Evolutionary conservation across 2,797 vertebrate species (phyloP).

Genomic region (Scarus forsteni): DNA sequence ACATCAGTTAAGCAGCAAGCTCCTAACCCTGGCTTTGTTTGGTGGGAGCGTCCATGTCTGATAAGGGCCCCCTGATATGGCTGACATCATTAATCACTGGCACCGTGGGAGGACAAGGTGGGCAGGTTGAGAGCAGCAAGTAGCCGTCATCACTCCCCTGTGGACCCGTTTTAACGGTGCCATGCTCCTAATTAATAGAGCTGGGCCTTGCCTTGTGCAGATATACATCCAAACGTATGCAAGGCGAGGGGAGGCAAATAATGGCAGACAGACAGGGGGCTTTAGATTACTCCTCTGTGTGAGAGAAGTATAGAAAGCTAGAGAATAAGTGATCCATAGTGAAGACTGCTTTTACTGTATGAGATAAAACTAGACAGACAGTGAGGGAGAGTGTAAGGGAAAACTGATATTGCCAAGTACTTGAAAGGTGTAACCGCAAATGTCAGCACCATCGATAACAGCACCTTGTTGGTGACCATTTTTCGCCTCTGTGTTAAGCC

Average conservation of each 20-base stretch:
- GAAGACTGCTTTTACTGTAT: slow-evolving; percentile 1
- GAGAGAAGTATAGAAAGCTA: slow-evolving; percentile 4
- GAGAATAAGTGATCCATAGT: slow-evolving; percentile 12
- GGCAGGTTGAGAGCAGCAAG: slow-evolving; percentile 63
- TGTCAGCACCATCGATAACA: slow-evolving; percentile 65
- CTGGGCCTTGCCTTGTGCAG: slow-evolving; percentile 46
- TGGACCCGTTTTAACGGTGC: slow-evolving; percentile 61
- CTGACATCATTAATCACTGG: slow-evolving; percentile 80
- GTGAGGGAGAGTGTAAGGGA: not conserved
- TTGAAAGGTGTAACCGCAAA: slow-evolving; percentile 61
- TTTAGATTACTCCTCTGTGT: slow-evolving; percentile 38
- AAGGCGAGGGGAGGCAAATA: slow-evolving; percentile 49
- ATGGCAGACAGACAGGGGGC: slow-evolving; percentile 15
- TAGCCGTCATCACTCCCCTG: slow-evolving; percentile 50
- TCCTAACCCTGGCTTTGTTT: slow-evolving; percentile 77
- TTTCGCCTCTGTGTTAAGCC: slow-evolving; percentile 30
- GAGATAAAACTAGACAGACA: slow-evolving; percentile 12
- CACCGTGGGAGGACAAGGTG: slow-evolving; percentile 70
- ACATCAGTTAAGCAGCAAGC: slow-evolving; percentile 76
- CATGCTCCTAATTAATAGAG: slow-evolving; percentile 71
- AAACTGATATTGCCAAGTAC: slow-evolving; percentile 51
- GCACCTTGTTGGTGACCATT: slow-evolving; percentile 52
- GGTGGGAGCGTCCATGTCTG: slow-evolving; percentile 72
- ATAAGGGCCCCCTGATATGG: slow-evolving; percentile 77
- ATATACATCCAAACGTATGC: slow-evolving; percentile 51